phyloP scores from a whole-genome alignment of 2,888 invertebrate species.

The Pterostichus niger region DNA sequence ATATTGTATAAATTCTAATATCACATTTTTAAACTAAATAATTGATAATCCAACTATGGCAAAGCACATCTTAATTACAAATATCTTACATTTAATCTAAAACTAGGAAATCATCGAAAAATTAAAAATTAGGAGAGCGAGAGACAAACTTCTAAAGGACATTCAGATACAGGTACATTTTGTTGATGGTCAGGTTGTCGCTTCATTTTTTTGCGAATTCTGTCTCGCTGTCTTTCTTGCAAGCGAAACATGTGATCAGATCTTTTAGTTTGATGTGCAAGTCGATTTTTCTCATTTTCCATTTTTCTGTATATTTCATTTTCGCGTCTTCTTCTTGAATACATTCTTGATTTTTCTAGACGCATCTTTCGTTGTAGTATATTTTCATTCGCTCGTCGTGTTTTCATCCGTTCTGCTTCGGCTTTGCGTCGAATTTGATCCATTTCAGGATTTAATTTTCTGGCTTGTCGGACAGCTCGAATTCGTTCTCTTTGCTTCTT shows the following conservation, averaged over 20 bases:
- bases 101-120: neutral
- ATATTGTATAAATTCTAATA: conserved; percentile 45
- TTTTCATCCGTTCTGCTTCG: conserved; percentile 59
- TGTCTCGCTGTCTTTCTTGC: conserved; percentile 56
- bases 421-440: conserved; percentile 43
- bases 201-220: conserved; percentile 48
- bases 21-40: conserved; percentile 24
- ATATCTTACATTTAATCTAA: conserved; percentile 3
- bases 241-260: conserved; percentile 23
- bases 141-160: conserved; percentile 17
- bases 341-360: conserved; percentile 53
- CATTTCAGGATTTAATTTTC: conserved; percentile 52
- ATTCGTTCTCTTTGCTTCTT: conserved; percentile 57
- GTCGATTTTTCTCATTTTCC: conserved; percentile 55
- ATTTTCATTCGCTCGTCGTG: conserved; percentile 48
- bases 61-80: neutral
- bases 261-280: conserved; percentile 45
- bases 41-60: neutral
- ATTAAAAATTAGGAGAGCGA: neutral
- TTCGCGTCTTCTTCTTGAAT: conserved; percentile 49
- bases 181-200: conserved; percentile 4
- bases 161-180: conserved; percentile 11
- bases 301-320: conserved; percentile 37
- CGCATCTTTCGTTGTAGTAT: conserved; percentile 42
- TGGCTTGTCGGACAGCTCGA: conserved; percentile 31